Base-by-base conservation (phyloP, 2,888 invertebrate species). In the Bellardia bayeri region DNA sequence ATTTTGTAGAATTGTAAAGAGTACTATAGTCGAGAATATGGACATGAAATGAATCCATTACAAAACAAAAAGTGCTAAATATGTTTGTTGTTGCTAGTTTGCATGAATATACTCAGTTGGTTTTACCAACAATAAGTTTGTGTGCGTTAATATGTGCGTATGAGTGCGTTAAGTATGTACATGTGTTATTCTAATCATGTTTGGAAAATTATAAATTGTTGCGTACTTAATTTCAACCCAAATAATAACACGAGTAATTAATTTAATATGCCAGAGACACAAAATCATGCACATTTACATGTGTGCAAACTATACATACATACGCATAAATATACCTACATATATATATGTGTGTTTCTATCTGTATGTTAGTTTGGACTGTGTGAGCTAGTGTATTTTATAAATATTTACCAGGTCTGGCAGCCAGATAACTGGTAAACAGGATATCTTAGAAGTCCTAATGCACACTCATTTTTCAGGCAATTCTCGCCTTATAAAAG, bases 171-270 rank as follows among this genome's bases (percentile, higher is more conserved):
- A 79, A 72, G 66, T 81, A 54, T 79, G 81, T 78, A 72, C 81
- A 90, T 91, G 91, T 91, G 90, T 91, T 91, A 91, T 91, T 91
- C 92, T 92, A 92, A 92, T 91, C 91, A 91, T 92, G 91, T 91
- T 89, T 90, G 89, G 90, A 91, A 87, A 87, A 91, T 92, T 92
- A 92, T 92, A 92, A 91, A 92, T 92, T 92, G 92, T 91, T 91
- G 91, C 91, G 92, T 91, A 92, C 92, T 92, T 92, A 91, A 92
- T 92, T 92, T 91, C 88, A 90, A 90, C 91, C 91, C 90, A 91
- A 92, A 92, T 92, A 92, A 92, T 92, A 92, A 92, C 92, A 92
- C 90, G 91, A 92, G 92, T 92, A 92, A 92, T 92, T 92, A 92
- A 92, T 92, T 92, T 91, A 92, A 92, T 92, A 91, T 91, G 92